Conservation (phyloP, 2,888 invertebrate genomes). For the Aphodius sticticus region DNA sequence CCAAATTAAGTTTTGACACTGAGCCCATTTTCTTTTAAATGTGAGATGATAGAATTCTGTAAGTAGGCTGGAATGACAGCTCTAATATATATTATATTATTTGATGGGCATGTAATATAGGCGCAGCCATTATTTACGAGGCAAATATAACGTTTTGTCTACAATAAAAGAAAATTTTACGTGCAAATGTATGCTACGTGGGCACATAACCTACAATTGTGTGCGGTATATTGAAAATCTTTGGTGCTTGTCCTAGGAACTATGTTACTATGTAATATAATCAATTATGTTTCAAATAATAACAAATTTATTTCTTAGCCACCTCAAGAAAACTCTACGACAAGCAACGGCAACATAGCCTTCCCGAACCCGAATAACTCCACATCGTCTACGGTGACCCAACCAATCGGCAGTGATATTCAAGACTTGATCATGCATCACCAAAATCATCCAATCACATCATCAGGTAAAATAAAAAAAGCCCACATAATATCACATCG, state of each 20-base stretch:
- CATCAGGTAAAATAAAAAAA: conserved; percentile 40
- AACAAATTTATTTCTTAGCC: conserved; percentile 44
- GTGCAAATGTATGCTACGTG: no score
- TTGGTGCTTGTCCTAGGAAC: background rate
- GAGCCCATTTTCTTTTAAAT: no score
- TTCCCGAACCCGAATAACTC: conserved; percentile 53
- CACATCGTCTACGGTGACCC: conserved; percentile 50
- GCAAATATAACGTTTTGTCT: no score
- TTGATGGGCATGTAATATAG: no score
- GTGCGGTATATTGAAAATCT: no score
- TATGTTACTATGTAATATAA: conserved; percentile 7
- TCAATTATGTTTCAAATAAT: background rate
- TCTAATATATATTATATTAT: no score
- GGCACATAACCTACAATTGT: no score
- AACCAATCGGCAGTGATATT: conserved; percentile 57
- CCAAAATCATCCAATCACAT: conserved; percentile 55
- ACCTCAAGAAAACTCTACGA: conserved; percentile 51
- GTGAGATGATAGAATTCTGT: no score
- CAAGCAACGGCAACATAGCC: conserved; percentile 50
- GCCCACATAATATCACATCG: conserved; percentile 26
- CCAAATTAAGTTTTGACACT: no score
- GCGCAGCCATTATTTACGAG: no score
- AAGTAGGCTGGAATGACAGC: no score
- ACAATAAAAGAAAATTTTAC: no score
- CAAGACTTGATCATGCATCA: conserved; percentile 61